Percentiles rank a stretch among this genome's conserved stretches.
Conservation (phyloP, 2,113 vertebrate species). For the Aldabrachelys gigantea region DNA sequence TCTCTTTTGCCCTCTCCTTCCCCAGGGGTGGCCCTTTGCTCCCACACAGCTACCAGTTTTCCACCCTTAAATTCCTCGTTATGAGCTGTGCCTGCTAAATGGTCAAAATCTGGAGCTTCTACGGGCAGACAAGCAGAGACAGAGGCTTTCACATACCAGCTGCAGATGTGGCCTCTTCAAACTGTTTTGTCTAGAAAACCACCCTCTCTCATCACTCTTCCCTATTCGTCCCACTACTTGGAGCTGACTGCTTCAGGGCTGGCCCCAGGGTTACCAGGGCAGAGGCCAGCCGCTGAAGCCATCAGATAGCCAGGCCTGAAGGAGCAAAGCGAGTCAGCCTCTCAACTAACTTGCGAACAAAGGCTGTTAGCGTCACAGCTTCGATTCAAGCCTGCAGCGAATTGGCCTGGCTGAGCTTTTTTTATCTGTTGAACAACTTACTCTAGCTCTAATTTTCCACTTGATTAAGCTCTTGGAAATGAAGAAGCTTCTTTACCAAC, state of each 20-base stretch:
- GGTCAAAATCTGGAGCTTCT: neutral
- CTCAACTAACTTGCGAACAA: neutral
- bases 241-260: neutral
- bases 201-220: neutral
- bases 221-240: neutral
- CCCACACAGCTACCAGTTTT: neutral
- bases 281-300: neutral
- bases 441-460: neutral
- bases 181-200: neutral
- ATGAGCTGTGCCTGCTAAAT: neutral
- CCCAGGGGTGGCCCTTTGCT: neutral
- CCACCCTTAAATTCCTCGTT: neutral
- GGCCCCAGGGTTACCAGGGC: neutral
- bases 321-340: neutral
- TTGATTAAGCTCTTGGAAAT: neutral
- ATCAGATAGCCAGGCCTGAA: neutral
- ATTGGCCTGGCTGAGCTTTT: neutral
- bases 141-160: neutral
- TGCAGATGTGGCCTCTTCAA: neutral
- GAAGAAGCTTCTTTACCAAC: neutral
- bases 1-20: neutral
- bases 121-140: neutral
- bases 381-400: neutral
- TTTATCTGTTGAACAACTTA: neutral
- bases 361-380: neutral